Conservation (phyloP, 92 coral and sea anemone species). For the Siderastrea radians region DNA sequence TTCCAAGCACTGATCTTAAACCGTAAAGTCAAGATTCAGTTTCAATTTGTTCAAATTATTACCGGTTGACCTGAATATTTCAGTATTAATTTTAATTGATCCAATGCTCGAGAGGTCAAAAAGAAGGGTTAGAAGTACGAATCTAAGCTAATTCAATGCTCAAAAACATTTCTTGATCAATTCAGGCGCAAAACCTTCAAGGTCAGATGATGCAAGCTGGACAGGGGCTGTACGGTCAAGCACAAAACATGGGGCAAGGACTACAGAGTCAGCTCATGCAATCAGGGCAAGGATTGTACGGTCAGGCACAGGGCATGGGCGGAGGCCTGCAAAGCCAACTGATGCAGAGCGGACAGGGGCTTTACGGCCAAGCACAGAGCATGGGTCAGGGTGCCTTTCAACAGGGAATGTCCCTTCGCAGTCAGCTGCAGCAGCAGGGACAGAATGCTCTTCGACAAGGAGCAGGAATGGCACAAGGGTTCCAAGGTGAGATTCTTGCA, state of each 20-base stretch:
- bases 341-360: slow-evolving; percentile 28
- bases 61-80: no score
- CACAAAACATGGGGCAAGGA: slow-evolving; percentile 51
- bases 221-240: slow-evolving; percentile 73
- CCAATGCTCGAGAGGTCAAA: no score
- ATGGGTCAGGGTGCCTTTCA: slow-evolving; percentile 72
- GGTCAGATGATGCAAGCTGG: slow-evolving; percentile 44
- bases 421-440: slow-evolving; percentile 53
- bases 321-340: slow-evolving; percentile 64
- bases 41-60: no score
- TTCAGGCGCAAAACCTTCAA: slow-evolving; percentile 59
- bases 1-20: no score
- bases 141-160: background rate
- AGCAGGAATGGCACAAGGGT: slow-evolving; percentile 55
- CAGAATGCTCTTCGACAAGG: slow-evolving; percentile 41
- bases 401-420: slow-evolving; percentile 54
- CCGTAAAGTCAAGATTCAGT: no score
- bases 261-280: slow-evolving; percentile 52
- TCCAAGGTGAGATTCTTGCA: slow-evolving; percentile 10
- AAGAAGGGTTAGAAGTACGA: no score
- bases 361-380: slow-evolving; percentile 51
- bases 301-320: slow-evolving; percentile 81
- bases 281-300: slow-evolving; percentile 72
- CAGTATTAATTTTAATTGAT: no score
- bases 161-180: background rate